A percentile compares a stretch with the other conserved stretches of the same genome.
Evolutionary conservation across 2,888 invertebrate genomes (phyloP).

Genomic region (Empis stercorea): DNA sequence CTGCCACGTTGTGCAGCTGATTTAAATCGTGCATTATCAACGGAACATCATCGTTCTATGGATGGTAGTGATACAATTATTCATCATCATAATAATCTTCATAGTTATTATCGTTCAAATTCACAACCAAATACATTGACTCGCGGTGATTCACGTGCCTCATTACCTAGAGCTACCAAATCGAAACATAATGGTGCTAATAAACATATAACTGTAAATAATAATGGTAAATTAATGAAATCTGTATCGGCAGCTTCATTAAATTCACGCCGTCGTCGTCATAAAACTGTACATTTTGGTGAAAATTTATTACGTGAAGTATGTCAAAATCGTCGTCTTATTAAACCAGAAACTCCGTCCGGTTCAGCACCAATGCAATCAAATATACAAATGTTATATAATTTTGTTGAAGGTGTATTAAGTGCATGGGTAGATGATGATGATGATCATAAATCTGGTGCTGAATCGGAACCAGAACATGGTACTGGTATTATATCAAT

Average conservation of each 20-base stretch:
- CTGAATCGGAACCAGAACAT: constrained; percentile 61
- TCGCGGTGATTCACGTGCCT: constrained; percentile 32
- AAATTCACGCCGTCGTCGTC: constrained; percentile 54
- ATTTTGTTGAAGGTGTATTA: constrained; percentile 66
- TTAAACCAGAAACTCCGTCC: constrained; percentile 36
- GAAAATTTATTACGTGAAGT: constrained; percentile 63
- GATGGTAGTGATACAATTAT: constrained; percentile 14
- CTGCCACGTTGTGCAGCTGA: constrained; percentile 37
- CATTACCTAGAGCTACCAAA: constrained; percentile 18
- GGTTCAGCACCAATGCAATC: constrained; percentile 46
- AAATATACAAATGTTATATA: constrained; percentile 68
- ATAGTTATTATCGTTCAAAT: constrained; percentile 29
- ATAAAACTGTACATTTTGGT: constrained; percentile 68
- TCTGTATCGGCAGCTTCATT: constrained; percentile 48
- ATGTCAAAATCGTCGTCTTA: constrained; percentile 53
- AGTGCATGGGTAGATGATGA: constrained; percentile 65
- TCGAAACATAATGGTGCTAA: constrained; percentile 14
- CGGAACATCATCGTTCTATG: constrained; percentile 19
- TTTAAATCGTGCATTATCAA: constrained; percentile 25
- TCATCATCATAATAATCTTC: constrained; percentile 7
- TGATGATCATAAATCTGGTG: constrained; percentile 50
- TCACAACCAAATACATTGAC: constrained; percentile 34
- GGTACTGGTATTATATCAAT: constrained; percentile 35
- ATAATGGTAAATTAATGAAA: constrained; percentile 30
- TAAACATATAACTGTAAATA: constrained; percentile 5